Conservation (phyloP, 2,113 vertebrate genomes). For the Peromyscus californicus region DNA sequence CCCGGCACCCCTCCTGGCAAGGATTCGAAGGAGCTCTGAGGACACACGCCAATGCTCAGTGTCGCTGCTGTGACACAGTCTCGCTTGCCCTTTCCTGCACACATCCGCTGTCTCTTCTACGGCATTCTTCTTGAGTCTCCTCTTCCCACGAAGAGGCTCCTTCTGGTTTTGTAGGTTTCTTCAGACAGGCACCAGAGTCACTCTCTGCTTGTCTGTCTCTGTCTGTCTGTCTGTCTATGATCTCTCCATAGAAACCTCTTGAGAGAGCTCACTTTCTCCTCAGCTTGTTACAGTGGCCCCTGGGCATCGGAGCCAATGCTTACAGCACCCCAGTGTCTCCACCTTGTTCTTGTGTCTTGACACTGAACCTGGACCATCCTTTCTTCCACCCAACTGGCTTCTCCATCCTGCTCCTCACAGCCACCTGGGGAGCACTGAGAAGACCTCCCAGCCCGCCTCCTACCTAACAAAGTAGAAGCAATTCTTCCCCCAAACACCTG, state of each 20-base stretch:
- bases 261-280: background rate
- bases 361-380: background rate
- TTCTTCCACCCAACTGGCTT: background rate
- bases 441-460: background rate
- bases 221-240: background rate
- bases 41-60: fast-evolving
- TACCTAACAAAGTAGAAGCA: background rate
- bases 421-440: background rate
- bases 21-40: background rate
- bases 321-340: background rate
- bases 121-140: background rate
- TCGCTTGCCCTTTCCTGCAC: background rate
- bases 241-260: background rate
- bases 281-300: fast-evolving
- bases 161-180: background rate
- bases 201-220: background rate
- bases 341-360: background rate
- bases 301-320: background rate
- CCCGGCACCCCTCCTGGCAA: background rate
- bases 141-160: background rate
- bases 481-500: background rate
- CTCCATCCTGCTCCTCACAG: background rate
- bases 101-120: background rate
- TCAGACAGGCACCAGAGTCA: background rate
- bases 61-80: background rate